phyloP scores from a whole-genome alignment of 2,113 vertebrate genomes.

The Limnothrissa miodon region DNA sequence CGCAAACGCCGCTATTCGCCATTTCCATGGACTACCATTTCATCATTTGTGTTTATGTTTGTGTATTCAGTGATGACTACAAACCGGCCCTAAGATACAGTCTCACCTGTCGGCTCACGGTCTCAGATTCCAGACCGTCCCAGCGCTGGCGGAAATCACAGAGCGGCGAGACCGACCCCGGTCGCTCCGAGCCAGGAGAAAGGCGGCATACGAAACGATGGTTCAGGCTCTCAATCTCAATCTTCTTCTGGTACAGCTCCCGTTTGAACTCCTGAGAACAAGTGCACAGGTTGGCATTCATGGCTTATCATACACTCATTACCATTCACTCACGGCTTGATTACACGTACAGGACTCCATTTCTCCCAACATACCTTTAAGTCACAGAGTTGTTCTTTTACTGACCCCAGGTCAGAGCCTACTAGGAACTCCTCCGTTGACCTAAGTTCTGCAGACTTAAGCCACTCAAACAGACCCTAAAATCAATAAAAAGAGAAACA shows the following conservation, averaged over 20 bases:
- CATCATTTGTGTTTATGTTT: too few relatives aligned
- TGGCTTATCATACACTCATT: not conserved
- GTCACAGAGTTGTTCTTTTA: conserved; percentile 80
- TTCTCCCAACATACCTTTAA: conserved; percentile 74
- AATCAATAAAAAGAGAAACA: conserved; percentile 19
- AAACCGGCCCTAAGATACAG: too few relatives aligned
- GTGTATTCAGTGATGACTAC: too few relatives aligned
- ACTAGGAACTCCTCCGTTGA: conserved; percentile 76
- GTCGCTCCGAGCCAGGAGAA: conserved; percentile 58
- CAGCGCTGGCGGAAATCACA: conserved; percentile 78
- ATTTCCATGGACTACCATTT: too few relatives aligned
- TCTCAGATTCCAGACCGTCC: conserved; percentile 81
- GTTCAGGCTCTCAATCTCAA: conserved; percentile 82
- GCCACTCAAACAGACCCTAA: conserved; percentile 80
- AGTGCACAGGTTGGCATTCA: not conserved
- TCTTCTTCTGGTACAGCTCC: conserved; percentile 86
- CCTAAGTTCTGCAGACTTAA: conserved; percentile 76
- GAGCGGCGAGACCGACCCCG: conserved; percentile 54
- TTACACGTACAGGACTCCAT: not conserved
- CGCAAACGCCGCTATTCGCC: too few relatives aligned
- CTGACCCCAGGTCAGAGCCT: conserved; percentile 73
- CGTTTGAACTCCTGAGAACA: conserved; percentile 77
- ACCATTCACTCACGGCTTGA: not conserved
- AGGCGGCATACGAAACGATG: conserved; percentile 70
- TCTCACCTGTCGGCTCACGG: conserved; percentile 78